These are phyloP conservation scores for Mesitornis unicolor DNA, from an alignment of 2,113 vertebrate genomes.

Conservation along the genomic window DNA sequence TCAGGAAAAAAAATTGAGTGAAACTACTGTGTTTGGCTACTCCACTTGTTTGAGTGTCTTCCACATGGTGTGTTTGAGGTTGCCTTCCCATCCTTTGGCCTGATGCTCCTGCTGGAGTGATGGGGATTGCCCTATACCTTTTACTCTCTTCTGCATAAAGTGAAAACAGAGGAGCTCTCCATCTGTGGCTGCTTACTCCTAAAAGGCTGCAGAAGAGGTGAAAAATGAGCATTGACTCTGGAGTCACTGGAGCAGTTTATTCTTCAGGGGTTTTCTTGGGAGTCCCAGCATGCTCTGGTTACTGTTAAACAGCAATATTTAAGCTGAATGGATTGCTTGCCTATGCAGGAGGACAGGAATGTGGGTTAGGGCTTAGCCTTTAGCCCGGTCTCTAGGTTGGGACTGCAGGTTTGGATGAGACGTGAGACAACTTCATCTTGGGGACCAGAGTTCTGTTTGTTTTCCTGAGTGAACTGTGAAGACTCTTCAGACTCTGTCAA, in stretches of 20 bases:
- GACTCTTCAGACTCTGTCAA: background rate
- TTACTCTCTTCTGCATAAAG: background rate
- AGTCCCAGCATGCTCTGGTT: background rate
- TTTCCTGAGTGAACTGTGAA: background rate
- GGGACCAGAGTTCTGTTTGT: background rate
- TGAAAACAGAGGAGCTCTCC: background rate
- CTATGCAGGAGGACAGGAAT: background rate
- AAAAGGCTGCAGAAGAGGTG: background rate
- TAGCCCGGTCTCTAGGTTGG: background rate
- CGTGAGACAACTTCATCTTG: background rate
- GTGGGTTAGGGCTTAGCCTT: background rate
- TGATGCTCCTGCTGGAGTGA: background rate
- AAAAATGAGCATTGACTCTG: background rate
- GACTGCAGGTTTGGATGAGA: background rate
- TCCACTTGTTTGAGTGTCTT: background rate
- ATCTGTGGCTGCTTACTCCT: background rate
- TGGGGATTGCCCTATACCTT: background rate
- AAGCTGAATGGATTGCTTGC: background rate
- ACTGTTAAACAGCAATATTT: background rate
- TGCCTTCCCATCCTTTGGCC: background rate
- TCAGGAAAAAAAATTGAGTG: background rate
- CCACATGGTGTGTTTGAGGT: fast-evolving
- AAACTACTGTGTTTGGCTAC: background rate
- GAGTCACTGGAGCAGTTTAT: background rate
- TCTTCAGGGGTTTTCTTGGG: background rate